Base-by-base conservation (phyloP, 2,888 invertebrate species). In the Oscheius onirici region DNA sequence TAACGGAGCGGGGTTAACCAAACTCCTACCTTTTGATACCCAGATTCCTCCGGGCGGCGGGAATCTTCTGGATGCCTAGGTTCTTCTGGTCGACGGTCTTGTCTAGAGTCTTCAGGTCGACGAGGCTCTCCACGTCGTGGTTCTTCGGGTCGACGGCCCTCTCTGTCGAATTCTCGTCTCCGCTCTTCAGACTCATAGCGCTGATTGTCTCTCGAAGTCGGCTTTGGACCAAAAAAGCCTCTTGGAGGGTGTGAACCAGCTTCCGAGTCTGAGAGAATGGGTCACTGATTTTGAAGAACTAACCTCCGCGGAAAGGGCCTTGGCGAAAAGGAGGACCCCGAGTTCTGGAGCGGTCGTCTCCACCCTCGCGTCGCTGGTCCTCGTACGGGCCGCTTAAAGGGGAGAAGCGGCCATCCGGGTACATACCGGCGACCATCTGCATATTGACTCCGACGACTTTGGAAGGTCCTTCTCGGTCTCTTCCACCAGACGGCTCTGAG, bases 341-440 rank as follows among this genome's bases (percentile, higher is more conserved):
- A 46, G 15, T 46, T 20, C 46, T 46, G 15, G 46, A 46, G 54
- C 54, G 28, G 22, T 55, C 54, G 13, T 2, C 54, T 55, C 26
- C 54, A 28, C 26, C 26, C n/a, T 49, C 55, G 6, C 34, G 28
- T 17, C 58, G 22, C 15, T 52, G 52, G n/a, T 66, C 66, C 13
- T 66, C 66, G 60, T 49, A 60, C 10, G 69, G 69, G 1, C 69
- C 58, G 28, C 69, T 57, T 40, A 51, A 24, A 22, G 69, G 57
- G 44, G 58, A 40, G 43, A 49, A 69, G 2, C 26, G 69, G 17
- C 60, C 69, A 57, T 57, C 49, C 44, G 79, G 76, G 60, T 75
- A 77, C 43, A 76, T 60, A 43, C 80, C 80, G 2, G 78, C 80
- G 0, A 80, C 74, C 80, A 80, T 78, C 71, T 80, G 80, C 79